Conservation (phyloP, 2,113 vertebrate species). For the Prionailurus viverrinus region DNA sequence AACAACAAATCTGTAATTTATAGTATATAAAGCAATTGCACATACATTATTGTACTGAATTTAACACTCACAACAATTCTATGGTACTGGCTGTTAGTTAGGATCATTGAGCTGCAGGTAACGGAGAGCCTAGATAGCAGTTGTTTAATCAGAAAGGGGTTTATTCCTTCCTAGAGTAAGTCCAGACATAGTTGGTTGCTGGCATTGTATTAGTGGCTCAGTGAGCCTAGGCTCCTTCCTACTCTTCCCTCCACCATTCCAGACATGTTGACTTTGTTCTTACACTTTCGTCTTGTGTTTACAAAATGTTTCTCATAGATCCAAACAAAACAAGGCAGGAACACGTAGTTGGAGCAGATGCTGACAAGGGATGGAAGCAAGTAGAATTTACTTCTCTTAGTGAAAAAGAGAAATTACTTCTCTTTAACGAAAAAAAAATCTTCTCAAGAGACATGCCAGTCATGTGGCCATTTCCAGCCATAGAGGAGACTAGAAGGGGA, state of each 20-base stretch:
- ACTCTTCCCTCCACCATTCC: not conserved
- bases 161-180: not conserved
- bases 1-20: not conserved
- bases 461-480: not conserved
- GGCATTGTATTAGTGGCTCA: not conserved
- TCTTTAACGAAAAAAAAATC: not conserved
- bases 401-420: not conserved
- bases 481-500: not conserved
- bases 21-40: not conserved
- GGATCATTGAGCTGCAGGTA: not conserved
- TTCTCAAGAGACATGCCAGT: not conserved
- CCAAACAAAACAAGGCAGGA: not conserved
- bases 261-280: not conserved
- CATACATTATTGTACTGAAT: not conserved
- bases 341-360: not conserved
- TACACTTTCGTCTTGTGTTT: not conserved
- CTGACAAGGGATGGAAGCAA: not conserved
- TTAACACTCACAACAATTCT: not conserved
- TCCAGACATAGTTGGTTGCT: not conserved
- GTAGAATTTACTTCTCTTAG: not conserved
- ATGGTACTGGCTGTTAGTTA: not conserved
- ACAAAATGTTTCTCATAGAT: slow-evolving; percentile 13
- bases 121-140: not conserved
- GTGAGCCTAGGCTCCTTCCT: not conserved
- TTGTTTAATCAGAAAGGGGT: not conserved